phyloP scores from a whole-genome alignment of 2,797 vertebrate species.

The Acrocephalus scirpaceus region DNA sequence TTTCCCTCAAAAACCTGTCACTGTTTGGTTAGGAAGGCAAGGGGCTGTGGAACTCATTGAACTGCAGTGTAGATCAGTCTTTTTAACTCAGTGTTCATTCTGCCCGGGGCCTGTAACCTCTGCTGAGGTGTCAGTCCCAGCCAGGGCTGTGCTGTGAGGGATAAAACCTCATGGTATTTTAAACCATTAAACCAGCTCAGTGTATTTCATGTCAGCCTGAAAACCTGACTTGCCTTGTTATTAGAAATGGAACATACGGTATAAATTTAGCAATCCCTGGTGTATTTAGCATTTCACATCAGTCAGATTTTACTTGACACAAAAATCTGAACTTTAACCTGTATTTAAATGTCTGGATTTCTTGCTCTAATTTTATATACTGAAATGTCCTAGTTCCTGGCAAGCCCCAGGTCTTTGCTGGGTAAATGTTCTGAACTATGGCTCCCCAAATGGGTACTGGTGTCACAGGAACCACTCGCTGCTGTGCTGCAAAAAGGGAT shows the following conservation, averaged over 20 bases:
- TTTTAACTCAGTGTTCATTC: slow-evolving; percentile 4
- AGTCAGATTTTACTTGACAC: slow-evolving; percentile 16
- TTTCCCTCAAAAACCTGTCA: not conserved
- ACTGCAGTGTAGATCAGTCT: not conserved
- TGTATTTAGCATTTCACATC: slow-evolving; percentile 15
- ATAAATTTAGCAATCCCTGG: slow-evolving; percentile 31
- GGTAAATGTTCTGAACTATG: not conserved
- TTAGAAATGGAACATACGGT: slow-evolving; percentile 39
- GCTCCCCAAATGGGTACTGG: not conserved
- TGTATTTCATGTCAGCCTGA: not conserved
- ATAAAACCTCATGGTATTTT: not conserved
- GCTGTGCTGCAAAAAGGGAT: not conserved
- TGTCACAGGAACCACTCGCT: not conserved
- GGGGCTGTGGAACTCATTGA: not conserved
- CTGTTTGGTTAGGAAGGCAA: not conserved
- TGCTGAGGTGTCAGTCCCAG: not conserved
- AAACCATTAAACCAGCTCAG: not conserved
- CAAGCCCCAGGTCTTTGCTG: not conserved
- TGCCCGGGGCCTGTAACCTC: not conserved
- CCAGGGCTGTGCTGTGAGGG: not conserved
- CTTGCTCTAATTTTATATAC: slow-evolving; percentile 28
- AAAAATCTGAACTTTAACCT: slow-evolving; percentile 51
- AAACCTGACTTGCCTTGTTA: slow-evolving; percentile 48
- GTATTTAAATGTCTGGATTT: slow-evolving; percentile 25
- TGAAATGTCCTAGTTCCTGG: not conserved